phyloP scores from a whole-genome alignment of 2,797 vertebrate genomes.

The Halcyon smyrnensis region DNA sequence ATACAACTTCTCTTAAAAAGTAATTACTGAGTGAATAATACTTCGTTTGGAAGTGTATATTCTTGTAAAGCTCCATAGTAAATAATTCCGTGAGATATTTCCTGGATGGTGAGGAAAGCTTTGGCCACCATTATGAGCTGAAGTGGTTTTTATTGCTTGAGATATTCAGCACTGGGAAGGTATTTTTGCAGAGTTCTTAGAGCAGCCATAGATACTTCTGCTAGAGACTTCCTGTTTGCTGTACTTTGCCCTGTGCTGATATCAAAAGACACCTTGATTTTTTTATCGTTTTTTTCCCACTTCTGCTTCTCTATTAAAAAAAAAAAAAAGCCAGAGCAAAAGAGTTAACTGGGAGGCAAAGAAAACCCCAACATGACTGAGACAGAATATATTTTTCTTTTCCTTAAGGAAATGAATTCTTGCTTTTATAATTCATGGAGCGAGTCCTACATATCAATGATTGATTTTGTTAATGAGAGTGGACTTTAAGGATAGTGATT shows the following conservation, averaged over 20 bases:
- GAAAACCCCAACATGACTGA: too few relatives aligned
- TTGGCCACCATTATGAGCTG: not conserved
- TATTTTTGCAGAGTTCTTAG: not conserved
- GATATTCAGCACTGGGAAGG: not conserved
- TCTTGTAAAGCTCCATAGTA: not conserved
- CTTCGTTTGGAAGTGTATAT: not conserved
- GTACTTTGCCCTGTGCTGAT: not conserved
- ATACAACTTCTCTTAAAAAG: not conserved
- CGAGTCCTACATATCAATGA: rapidly evolving
- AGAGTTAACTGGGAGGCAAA: too few relatives aligned
- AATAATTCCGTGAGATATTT: not conserved
- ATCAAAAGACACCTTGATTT: not conserved
- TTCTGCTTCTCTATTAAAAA: too few relatives aligned
- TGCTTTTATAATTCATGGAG: not conserved
- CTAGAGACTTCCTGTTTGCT: slow-evolving; percentile 37
- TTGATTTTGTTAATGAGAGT: not conserved
- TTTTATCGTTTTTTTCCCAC: too few relatives aligned
- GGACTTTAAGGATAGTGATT: not conserved
- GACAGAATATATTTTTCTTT: not conserved
- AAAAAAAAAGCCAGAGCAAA: too few relatives aligned
- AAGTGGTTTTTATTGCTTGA: not conserved
- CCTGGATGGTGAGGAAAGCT: not conserved
- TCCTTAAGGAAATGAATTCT: not conserved
- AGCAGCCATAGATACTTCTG: slow-evolving; percentile 3
- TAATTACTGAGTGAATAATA: not conserved